Evolutionary conservation across 2,113 vertebrate genomes (phyloP).

Genomic region (Hippocampus barbouri): DNA sequence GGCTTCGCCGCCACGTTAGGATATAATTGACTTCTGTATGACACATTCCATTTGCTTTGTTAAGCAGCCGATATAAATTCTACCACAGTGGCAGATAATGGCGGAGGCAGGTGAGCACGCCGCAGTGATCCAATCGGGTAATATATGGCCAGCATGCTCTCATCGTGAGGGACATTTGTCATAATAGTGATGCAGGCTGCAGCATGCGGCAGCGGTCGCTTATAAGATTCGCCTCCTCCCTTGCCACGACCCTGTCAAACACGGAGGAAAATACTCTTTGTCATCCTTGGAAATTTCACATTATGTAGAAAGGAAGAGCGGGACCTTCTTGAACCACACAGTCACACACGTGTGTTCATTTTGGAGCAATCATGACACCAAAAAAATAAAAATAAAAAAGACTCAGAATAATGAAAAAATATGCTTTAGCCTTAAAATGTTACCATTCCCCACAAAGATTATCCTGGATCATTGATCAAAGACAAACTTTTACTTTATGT

Average conservation of each 20-base stretch:
- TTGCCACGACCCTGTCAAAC: conserved; percentile 7
- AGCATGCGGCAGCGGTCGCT: background rate
- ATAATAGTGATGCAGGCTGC: conserved; percentile 2
- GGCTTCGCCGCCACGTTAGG: background rate
- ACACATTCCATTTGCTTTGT: conserved; percentile 1
- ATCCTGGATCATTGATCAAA: background rate
- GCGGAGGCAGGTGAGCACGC: conserved; percentile 2
- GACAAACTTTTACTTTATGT: background rate
- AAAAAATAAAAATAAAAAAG: background rate
- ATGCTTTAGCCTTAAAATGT: background rate
- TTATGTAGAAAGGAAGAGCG: background rate
- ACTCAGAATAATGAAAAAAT: background rate
- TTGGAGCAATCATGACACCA: background rate
- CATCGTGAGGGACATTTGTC: conserved; percentile 8
- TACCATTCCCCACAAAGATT: background rate
- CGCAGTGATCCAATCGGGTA: conserved; percentile 7
- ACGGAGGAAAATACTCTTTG: conserved; percentile 2
- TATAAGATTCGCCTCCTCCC: background rate
- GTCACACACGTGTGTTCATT: background rate
- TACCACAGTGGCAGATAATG: background rate
- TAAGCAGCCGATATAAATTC: background rate
- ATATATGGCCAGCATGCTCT: conserved; percentile 2
- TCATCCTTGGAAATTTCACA: conserved; percentile 7
- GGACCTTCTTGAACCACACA: background rate
- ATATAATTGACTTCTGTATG: background rate